Conservation (phyloP, 2,113 vertebrate genomes). For the Pedetes capensis region DNA sequence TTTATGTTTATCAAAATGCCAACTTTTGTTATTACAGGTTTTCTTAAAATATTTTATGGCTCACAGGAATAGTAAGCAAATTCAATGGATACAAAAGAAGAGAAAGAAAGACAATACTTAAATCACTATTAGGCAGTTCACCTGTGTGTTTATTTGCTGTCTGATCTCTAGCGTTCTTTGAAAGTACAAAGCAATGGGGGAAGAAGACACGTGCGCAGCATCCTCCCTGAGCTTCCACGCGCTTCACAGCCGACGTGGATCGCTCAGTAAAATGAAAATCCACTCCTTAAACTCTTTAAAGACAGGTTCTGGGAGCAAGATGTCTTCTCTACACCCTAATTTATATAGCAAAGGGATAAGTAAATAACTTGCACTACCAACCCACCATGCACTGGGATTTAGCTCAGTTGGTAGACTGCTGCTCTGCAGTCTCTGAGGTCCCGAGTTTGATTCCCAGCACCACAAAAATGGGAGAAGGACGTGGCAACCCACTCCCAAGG, state of each 20-base stretch:
- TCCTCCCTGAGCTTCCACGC: not conserved
- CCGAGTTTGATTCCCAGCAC: no score
- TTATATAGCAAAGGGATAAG: constrained; percentile 11
- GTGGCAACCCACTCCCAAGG: no score
- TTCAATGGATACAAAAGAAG: not conserved
- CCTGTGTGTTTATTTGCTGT: accelerated
- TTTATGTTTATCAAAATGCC: not conserved
- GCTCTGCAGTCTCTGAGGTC: no score
- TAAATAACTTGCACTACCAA: constrained; percentile 53
- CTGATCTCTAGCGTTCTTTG: not conserved
- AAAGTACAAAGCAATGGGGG: no score
- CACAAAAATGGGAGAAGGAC: no score
- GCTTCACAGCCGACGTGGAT: not conserved
- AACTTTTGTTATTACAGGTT: not conserved
- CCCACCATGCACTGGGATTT: no score
- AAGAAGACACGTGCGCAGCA: no score
- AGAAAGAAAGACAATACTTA: accelerated
- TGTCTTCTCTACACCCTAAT: not conserved
- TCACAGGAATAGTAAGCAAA: not conserved
- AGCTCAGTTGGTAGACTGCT: no score
- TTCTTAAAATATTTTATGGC: not conserved
- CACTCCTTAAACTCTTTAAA: no score
- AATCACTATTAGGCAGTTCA: no score
- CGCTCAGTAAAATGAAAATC: not conserved
- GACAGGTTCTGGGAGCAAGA: not conserved